Evolutionary conservation across 2,113 vertebrate genomes (phyloP), one percentile per base, ranked within the genome.

Genomic region (Cephalopterus ornatus): DNA sequence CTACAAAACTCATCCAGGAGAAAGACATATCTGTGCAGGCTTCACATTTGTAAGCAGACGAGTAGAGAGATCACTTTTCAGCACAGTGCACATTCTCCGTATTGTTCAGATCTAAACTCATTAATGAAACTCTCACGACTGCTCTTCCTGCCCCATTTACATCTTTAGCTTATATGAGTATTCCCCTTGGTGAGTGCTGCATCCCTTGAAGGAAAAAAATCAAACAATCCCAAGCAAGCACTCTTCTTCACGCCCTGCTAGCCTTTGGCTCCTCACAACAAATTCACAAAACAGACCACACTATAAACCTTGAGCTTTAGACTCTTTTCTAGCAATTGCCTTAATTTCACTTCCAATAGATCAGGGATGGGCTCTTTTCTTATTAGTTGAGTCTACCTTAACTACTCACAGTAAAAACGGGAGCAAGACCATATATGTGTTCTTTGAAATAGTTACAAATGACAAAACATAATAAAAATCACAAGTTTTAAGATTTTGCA

Each of bases 111-210:
- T 72, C 62, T 86, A 49, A 75, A 83, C 28, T 83, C 1, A 39
- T 73, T 52, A 1, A 15, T 53, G 7, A 42, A 75, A 72, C 30
- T 79, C 33, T 39, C 3, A 4, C 0, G 0, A 83, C 13, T 23
- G 6, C 27, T 62, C 12, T 66, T 87, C 46, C 44, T 81, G 65
- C 41, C 8, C 63, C 2, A 7, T 41, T 91, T 63, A 61, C 13
- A 82, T n/a, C 42, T 46, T 33, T 47, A 53, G 16, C n/a, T 88
- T 66, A 20, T 30, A 49, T 22, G 27, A 59, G 8, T 65, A 32
- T 39, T 44, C 61, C 11, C 22, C 18, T 74, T 12, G 8, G 19
- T 9, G 9, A 85, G 22, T 44, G 42, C 42, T 67, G 50, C 41
- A 49, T 44, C 11, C 21, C 37, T 85, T 42, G 30, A 21, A 47